These are phyloP conservation scores for Trichechus manatus DNA, from an alignment of 2,113 vertebrate genomes.

Conservation along the genomic window DNA sequence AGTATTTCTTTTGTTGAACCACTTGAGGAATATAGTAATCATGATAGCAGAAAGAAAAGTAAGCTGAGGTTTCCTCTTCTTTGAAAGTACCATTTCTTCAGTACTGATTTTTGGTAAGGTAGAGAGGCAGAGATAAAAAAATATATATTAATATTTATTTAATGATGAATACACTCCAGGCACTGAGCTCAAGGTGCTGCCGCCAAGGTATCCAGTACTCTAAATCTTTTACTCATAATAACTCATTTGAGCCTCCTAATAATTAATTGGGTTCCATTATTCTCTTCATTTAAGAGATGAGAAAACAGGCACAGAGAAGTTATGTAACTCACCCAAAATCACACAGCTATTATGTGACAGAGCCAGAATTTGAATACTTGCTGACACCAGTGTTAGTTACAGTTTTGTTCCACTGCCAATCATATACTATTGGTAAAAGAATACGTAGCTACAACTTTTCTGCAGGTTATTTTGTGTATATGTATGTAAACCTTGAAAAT, in stretches of 20 bases:
- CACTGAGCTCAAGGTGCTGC: not conserved
- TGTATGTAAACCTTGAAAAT: not conserved
- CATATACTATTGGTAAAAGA: not conserved
- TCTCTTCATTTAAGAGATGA: not conserved
- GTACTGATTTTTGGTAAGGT: not conserved
- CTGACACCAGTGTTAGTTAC: not conserved
- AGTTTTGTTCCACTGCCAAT: not conserved
- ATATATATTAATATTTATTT: not conserved
- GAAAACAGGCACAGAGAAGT: not conserved
- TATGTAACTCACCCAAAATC: not conserved
- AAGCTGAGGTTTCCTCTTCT: not conserved
- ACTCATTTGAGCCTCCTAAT: not conserved
- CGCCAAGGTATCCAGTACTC: not conserved
- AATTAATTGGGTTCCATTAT: not conserved
- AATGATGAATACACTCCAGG: not conserved
- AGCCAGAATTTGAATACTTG: not conserved
- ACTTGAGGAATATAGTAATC: not conserved
- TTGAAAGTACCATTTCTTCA: not conserved
- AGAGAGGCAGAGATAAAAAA: not conserved
- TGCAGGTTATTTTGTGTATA: not conserved
- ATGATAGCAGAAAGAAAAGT: not conserved
- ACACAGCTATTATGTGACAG: no score
- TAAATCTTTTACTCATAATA: not conserved
- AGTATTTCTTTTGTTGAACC: not conserved
- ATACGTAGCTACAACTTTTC: not conserved